These are phyloP conservation scores for Orthosia incerta DNA, from an alignment of 2,888 invertebrate genomes.

Conservation along the genomic window DNA sequence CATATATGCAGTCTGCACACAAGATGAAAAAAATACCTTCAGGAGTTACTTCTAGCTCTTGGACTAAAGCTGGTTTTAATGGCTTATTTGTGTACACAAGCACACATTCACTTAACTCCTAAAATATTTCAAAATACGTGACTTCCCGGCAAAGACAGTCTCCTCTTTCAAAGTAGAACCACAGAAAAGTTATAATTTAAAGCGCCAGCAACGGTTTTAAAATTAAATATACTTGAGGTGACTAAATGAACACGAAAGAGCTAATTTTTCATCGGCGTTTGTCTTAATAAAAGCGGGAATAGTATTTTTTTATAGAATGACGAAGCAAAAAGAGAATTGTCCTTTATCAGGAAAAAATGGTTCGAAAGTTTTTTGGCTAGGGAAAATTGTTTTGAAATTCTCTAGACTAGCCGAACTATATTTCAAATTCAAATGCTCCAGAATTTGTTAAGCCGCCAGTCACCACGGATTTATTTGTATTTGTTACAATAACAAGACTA, in stretches of 20 bases:
- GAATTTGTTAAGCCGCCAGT: constrained; percentile 1
- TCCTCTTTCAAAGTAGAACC: constrained; percentile 1
- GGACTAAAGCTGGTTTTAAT: no score
- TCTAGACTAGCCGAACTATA: no score
- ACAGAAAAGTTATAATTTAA: constrained; percentile 14
- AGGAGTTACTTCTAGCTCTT: no score
- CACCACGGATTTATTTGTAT: not conserved
- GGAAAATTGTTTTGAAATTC: not conserved
- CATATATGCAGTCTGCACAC: no score
- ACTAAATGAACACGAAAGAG: constrained; percentile 32
- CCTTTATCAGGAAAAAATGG: not conserved
- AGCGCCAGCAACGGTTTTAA: constrained; percentile 25
- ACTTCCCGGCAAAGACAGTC: constrained; percentile 1
- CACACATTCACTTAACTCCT: not conserved
- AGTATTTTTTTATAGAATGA: constrained; percentile 1
- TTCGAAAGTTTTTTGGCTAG: not conserved
- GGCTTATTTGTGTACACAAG: no score
- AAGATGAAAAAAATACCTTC: no score
- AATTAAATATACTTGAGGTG: constrained; percentile 32
- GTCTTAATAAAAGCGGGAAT: constrained; percentile 32
- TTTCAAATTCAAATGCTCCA: not conserved
- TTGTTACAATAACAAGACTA: not conserved
- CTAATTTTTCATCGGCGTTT: constrained; percentile 29
- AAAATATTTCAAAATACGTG: not conserved
- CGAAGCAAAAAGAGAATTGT: not conserved